Evolutionary conservation across 2,888 invertebrate genomes (phyloP).

Genomic region (Drosophila sordidula): DNA sequence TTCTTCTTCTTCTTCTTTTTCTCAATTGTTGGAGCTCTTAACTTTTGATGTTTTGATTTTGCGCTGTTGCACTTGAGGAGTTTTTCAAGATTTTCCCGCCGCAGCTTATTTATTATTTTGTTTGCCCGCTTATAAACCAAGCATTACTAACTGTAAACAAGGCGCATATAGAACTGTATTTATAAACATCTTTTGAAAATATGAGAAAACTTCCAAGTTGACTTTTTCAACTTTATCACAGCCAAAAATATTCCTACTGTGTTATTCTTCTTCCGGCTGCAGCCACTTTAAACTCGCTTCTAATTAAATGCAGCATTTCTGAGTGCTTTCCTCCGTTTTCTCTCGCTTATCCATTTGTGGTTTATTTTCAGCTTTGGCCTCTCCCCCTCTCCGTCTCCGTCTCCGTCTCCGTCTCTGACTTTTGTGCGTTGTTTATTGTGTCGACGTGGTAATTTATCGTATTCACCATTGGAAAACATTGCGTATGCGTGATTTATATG

Average conservation of each 20-base stretch:
- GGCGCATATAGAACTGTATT: neutral
- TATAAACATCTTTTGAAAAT: conserved; percentile 4
- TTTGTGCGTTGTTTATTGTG: conserved; percentile 62
- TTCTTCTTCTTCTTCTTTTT: neutral
- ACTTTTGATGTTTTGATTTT: conserved; percentile 72
- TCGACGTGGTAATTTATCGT: conserved; percentile 62
- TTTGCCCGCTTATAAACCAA: conserved; percentile 25
- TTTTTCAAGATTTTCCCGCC: conserved; percentile 18
- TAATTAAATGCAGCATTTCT: conserved; percentile 31
- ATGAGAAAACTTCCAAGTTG: conserved; percentile 7
- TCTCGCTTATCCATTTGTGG: conserved; percentile 2
- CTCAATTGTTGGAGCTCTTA: conserved; percentile 9
- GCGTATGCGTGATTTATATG: conserved; percentile 76
- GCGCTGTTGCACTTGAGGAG: conserved; percentile 44
- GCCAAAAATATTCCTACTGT: neutral
- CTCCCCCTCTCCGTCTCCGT: neutral
- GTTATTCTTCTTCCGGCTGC: neutral
- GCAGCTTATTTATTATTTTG: conserved; percentile 43
- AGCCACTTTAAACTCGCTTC: conserved; percentile 16
- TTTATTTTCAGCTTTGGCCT: conserved; percentile 25
- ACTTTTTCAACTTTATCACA: neutral
- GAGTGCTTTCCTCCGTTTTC: conserved; percentile 2
- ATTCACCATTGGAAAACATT: conserved; percentile 52
- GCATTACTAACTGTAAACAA: conserved; percentile 7
- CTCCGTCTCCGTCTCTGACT: conserved; percentile 2